Conservation (phyloP, 2,113 vertebrate species). For the Nematolebias whitei region DNA sequence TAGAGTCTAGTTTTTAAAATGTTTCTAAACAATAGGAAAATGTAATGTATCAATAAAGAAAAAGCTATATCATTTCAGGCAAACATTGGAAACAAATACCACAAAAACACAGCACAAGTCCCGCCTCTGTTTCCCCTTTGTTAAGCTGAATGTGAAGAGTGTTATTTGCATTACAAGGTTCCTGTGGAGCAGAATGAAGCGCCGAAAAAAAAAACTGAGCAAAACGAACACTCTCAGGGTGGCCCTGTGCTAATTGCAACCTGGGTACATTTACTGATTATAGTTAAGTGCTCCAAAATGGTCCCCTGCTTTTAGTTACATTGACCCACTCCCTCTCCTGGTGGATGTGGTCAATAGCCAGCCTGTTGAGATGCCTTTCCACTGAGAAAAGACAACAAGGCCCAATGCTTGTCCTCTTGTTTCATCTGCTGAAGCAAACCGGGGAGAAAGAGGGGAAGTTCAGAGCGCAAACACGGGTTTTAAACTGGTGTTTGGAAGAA, state of each 20-base stretch:
- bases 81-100: constrained; percentile 10
- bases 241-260: constrained; percentile 74
- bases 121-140: constrained; percentile 23
- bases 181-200: constrained; percentile 58
- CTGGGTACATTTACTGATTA: constrained; percentile 77
- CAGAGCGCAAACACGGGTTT: constrained; percentile 25
- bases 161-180: constrained; percentile 68
- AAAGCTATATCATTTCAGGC: not conserved
- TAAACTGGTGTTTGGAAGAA: constrained; percentile 28
- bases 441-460: constrained; percentile 2
- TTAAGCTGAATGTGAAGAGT: constrained; percentile 50
- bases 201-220: constrained; percentile 58
- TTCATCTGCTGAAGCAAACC: constrained; percentile 16
- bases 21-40: not conserved
- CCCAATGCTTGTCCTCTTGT: constrained; percentile 31
- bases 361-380: constrained; percentile 72
- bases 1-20: constrained; percentile 2
- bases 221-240: constrained; percentile 65
- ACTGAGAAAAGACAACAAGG: constrained; percentile 57
- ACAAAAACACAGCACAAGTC: constrained; percentile 16
- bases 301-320: constrained; percentile 81
- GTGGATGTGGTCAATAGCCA: constrained; percentile 70
- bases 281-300: constrained; percentile 78
- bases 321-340: constrained; percentile 70
- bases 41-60: not conserved